Conservation (phyloP, 1,140 invertebrate species). For the Trinorchestia longiramus region DNA sequence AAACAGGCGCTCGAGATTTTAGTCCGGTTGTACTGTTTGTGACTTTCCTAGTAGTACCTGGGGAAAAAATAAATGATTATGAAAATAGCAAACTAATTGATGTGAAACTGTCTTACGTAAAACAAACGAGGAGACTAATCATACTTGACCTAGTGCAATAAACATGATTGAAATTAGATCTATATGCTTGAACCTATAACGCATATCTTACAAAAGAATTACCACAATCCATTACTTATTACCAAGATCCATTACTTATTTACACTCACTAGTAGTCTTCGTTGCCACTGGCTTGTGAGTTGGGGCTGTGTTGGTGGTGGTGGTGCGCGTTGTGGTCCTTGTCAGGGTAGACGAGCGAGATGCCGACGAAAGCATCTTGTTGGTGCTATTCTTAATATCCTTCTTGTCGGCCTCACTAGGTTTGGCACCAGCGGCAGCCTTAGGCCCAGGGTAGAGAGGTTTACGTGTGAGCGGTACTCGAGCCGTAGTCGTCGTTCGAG, state of each 20-base stretch:
- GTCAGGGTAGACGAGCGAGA: conserved; percentile 15
- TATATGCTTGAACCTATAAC: not conserved
- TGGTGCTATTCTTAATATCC: conserved; percentile 38
- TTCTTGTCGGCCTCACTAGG: conserved; percentile 26
- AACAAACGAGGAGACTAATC: not conserved
- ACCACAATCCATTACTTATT: not conserved
- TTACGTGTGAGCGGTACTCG: conserved; percentile 21
- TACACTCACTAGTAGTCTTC: conserved; percentile 5
- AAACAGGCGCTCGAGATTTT: not conserved
- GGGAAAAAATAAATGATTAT: not conserved
- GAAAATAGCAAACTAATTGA: not conserved
- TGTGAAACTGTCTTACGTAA: not conserved
- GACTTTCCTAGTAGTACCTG: conserved; percentile 23
- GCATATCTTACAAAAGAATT: not conserved
- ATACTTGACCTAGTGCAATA: not conserved
- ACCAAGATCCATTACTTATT: not conserved
- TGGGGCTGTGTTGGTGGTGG: not conserved
- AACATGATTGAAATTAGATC: not conserved
- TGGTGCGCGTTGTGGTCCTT: not conserved
- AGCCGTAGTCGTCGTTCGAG: conserved; percentile 14
- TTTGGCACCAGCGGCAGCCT: not conserved
- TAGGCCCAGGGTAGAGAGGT: conserved; percentile 22
- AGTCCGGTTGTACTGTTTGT: not conserved
- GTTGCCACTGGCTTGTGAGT: conserved; percentile 18
- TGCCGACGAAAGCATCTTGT: not conserved